phyloP scores from a whole-genome alignment of 2,113 vertebrate genomes.

The Bubo blakistoni region DNA sequence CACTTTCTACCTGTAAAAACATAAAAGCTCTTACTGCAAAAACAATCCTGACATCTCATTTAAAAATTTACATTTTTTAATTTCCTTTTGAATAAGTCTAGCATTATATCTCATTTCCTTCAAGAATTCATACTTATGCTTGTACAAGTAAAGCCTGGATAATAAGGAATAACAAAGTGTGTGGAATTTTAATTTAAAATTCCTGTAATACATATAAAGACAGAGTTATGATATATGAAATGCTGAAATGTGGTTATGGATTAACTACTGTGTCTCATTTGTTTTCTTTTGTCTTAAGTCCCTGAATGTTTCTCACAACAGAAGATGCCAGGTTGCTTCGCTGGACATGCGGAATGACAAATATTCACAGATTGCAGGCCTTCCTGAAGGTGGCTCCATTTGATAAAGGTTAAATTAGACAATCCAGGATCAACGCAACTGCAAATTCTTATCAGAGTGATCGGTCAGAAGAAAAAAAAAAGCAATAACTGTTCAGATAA shows the following conservation, averaged over 20 bases:
- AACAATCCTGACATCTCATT: background rate
- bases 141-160: background rate
- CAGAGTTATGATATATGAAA: background rate
- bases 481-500: background rate
- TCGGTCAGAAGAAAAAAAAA: background rate
- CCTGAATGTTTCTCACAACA: background rate
- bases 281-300: background rate
- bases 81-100: background rate
- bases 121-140: background rate
- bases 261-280: background rate
- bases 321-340: background rate
- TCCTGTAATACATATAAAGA: background rate
- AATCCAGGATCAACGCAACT: background rate
- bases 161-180: background rate
- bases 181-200: background rate
- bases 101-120: background rate
- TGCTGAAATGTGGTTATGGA: background rate
- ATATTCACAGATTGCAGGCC: background rate
- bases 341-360: background rate
- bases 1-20: background rate
- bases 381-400: slow-evolving; percentile 64
- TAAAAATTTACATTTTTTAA: background rate
- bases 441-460: background rate
- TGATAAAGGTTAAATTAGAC: slow-evolving; percentile 41
- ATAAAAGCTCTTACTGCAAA: background rate